Base-by-base conservation (phyloP, 2,113 vertebrate genomes). In the Clarias magur region DNA sequence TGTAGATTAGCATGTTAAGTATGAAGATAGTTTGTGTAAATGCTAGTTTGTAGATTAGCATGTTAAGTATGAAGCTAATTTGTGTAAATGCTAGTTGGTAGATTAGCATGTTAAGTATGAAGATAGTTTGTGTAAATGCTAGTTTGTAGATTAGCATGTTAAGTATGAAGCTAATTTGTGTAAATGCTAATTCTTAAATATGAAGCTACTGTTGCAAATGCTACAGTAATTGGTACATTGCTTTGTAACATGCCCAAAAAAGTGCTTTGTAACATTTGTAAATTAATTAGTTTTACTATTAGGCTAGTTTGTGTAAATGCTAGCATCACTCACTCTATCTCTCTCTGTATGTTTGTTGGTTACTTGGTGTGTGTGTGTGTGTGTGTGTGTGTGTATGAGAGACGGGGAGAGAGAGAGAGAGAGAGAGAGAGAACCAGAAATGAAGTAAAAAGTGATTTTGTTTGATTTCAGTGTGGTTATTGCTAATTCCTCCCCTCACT, bases 381-480 rank as follows among this genome's bases (percentile, higher is more conserved):
- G 48, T 48, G 48, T 48, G 48, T 42, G 38, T 42, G 38, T 34
- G 30, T 42, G 4, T 48, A 48, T 48, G 48, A 48, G 7, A 48
- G 48, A 48, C 34, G 3, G 34, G 34, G 34, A 48, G 48, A 48
- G 48, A 48, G 48, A 48, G 7, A 48, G 48, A 48, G 7, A 48
- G 4, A 42, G 42, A 7, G 42, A 42, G 7, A 48, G 48, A 48
- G 48, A 48, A 48, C 6, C 48, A 48, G 48, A 48, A 48, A 48
- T 48, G 0, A 8, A 48, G 48, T 48, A 4, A 73, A 85, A 91
- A 92, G 88, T 87, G 59, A 91, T 91, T 79, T 92, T 90, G 92
- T 92, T 38, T 38, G 34, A 38, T 38, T 93, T 90, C 86, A 91
- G 83, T 78, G 72, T 80, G 68, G 89, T 88, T 87, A 73, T 80